A percentile compares a stretch with the other conserved stretches of the same genome.
phyloP scores from a whole-genome alignment of 2,888 invertebrate species.

The Yponomeuta sedellus region DNA sequence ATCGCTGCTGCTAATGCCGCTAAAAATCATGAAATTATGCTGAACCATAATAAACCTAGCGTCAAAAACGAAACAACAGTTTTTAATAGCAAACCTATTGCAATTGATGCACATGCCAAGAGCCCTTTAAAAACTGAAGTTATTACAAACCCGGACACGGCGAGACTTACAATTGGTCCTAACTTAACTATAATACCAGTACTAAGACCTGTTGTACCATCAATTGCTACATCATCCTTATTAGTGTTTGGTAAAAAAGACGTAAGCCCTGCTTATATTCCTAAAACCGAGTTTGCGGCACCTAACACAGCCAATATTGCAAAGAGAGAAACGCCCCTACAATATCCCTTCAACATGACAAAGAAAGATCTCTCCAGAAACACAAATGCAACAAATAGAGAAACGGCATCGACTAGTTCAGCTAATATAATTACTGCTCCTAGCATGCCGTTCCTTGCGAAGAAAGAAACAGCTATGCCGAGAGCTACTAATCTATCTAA shows the following conservation, averaged over 20 bases:
- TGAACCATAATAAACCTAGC: slow-evolving; percentile 32
- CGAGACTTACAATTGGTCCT: neutral
- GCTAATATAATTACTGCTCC: neutral
- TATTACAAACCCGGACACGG: neutral
- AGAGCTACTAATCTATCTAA: neutral
- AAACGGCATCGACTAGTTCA: neutral
- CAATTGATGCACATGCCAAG: slow-evolving; percentile 31
- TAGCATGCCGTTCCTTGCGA: neutral
- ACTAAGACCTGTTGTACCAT: neutral
- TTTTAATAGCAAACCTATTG: slow-evolving; percentile 39
- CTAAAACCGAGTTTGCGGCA: neutral
- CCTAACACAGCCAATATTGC: neutral
- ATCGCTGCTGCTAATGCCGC: slow-evolving; percentile 26
- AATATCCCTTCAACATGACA: neutral
- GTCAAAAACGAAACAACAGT: slow-evolving; percentile 45
- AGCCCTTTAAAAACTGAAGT: slow-evolving; percentile 28
- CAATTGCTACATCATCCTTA: neutral
- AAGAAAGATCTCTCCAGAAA: neutral
- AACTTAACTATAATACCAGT: neutral
- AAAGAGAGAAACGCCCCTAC: neutral
- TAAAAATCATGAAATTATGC: slow-evolving; percentile 40
- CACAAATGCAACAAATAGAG: neutral
- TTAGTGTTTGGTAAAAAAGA: neutral
- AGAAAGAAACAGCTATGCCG: neutral
- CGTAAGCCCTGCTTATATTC: neutral